These are phyloP conservation scores for Armadillidium nasatum DNA, from an alignment of 1,140 invertebrate genomes.

Conservation along the genomic window DNA sequence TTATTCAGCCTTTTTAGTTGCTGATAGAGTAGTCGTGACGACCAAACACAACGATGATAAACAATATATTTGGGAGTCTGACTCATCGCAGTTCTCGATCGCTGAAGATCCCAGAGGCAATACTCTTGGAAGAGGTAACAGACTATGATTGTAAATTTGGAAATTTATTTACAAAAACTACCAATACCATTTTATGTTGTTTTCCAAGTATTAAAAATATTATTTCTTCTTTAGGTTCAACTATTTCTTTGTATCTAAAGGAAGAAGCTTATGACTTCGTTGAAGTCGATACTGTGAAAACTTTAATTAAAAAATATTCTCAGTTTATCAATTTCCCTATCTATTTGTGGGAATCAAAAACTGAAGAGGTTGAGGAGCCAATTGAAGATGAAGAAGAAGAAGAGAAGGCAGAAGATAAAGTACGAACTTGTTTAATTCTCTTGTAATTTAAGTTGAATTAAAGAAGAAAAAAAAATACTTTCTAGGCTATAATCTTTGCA, in stretches of 20 bases:
- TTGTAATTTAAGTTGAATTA: too few species aligned
- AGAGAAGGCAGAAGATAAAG: conserved; percentile 47
- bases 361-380: conserved; percentile 78
- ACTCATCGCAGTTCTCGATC: conserved; percentile 80
- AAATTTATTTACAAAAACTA: too few species aligned
- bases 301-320: conserved; percentile 93
- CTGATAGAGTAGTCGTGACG: conserved; percentile 81
- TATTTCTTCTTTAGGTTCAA: conserved; percentile 43
- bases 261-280: conserved; percentile 95
- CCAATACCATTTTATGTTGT: too few species aligned
- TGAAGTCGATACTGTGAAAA: conserved; percentile 82
- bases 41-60: conserved; percentile 92
- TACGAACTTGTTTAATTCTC: too few species aligned
- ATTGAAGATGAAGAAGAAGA: conserved; percentile 55
- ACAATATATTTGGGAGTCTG: conserved; percentile 98
- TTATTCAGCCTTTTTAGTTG: conserved; percentile 94
- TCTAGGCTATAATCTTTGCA: too few species aligned
- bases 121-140: conserved; percentile 81
- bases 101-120: conserved; percentile 89
- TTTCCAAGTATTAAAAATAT: too few species aligned
- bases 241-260: conserved; percentile 71
- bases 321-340: conserved; percentile 99
- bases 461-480: too few species aligned
- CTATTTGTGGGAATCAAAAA: conserved; percentile 89
- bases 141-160: too few species aligned